phyloP scores from a whole-genome alignment of 2,113 vertebrate genomes.

The Leucopsar rothschildi region DNA sequence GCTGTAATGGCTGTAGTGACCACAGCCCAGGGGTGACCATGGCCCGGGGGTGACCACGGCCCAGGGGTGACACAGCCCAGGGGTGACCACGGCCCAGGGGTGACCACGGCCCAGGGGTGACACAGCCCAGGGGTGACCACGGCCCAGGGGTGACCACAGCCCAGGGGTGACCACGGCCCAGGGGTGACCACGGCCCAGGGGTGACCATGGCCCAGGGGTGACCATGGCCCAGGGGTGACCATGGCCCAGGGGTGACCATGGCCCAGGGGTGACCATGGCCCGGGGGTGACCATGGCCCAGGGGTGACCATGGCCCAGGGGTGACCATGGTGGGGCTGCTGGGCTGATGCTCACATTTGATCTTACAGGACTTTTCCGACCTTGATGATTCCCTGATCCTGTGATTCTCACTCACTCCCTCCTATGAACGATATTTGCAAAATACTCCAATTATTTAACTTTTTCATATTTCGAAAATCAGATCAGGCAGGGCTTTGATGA shows the following conservation, averaged over 20 bases:
- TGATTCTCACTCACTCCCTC: background rate
- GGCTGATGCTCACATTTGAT: background rate
- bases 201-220: no score
- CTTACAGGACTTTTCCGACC: background rate
- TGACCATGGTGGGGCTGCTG: background rate
- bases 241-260: background rate
- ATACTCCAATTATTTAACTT: background rate
- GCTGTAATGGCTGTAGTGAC: no score
- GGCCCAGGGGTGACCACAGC: background rate
- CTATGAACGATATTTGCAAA: background rate
- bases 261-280: background rate
- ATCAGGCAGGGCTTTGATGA: background rate
- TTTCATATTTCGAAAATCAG: rapidly evolving
- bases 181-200: no score
- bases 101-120: no score
- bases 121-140: background rate
- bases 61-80: no score
- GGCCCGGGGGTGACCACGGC: no score
- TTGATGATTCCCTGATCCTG: background rate
- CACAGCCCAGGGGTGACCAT: no score
- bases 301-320: background rate
- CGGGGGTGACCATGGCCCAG: background rate
- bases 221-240: background rate
- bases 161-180: background rate
- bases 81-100: no score